Evolutionary conservation across 1,140 invertebrate genomes (phyloP).

Genomic region (Ditylenchus dipsaci): DNA sequence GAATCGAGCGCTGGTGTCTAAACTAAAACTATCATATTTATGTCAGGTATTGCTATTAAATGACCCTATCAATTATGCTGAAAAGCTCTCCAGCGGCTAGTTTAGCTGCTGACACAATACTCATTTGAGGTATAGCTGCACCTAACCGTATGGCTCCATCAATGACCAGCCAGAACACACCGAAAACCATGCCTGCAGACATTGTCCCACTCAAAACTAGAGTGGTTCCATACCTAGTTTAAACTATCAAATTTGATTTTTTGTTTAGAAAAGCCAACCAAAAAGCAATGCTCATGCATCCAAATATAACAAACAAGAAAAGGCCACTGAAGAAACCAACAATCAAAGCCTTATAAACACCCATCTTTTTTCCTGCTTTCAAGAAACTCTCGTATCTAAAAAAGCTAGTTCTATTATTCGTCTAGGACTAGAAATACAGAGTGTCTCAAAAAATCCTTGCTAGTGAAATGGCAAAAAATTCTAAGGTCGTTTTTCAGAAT

Average conservation of each 20-base stretch:
- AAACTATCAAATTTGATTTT: not conserved
- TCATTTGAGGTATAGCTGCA: constrained; percentile 23
- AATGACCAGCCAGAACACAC: constrained; percentile 22
- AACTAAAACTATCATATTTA: not conserved
- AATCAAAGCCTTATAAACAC: constrained; percentile 56
- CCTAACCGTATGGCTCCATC: constrained; percentile 23
- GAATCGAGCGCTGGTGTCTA: constrained; percentile 31
- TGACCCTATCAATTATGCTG: constrained; percentile 69
- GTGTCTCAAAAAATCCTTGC: no score
- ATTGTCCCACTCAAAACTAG: constrained; percentile 22
- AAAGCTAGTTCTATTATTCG: not conserved
- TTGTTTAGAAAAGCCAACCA: constrained; percentile 18
- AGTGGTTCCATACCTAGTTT: constrained; percentile 20
- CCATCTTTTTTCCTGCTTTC: constrained; percentile 3
- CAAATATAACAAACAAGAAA: constrained; percentile 65
- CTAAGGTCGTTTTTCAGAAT: no score
- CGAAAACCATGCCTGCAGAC: constrained; percentile 32
- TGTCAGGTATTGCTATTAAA: not conserved
- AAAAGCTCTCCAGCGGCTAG: constrained; percentile 75
- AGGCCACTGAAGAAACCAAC: constrained; percentile 66
- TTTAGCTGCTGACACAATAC: constrained; percentile 59
- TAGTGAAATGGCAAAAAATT: no score
- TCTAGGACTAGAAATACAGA: not conserved
- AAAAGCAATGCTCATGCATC: constrained; percentile 28
- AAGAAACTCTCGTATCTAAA: constrained; percentile 11